Conservation (phyloP, 1,140 invertebrate genomes). For the Ips typographus region DNA sequence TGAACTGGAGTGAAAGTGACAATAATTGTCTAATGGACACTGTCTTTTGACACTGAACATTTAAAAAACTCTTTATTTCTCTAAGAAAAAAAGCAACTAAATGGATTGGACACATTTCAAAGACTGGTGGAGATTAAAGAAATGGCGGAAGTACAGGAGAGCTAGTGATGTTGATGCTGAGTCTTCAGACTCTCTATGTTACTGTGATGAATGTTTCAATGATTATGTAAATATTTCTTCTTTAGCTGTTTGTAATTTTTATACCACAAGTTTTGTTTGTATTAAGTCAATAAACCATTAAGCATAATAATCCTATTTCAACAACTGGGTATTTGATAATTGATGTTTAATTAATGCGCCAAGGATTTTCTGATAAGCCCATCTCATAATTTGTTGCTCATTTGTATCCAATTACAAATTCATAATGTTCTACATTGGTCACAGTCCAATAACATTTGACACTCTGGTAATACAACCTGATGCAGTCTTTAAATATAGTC, state of each 20-base stretch:
- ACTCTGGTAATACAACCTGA: background rate
- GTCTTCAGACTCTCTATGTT: slow-evolving; percentile 62
- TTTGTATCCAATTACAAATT: too few species aligned
- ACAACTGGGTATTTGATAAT: too few species aligned
- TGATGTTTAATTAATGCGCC: too few species aligned
- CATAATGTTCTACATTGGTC: background rate
- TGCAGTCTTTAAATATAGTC: background rate
- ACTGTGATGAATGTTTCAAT: slow-evolving; percentile 61
- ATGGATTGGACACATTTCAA: slow-evolving; percentile 78
- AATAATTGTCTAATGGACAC: too few species aligned
- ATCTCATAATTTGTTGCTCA: too few species aligned
- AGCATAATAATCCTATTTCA: too few species aligned
- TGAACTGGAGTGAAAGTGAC: background rate
- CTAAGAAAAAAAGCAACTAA: background rate
- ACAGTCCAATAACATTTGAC: background rate
- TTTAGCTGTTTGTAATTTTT: too few species aligned
- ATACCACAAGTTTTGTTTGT: too few species aligned
- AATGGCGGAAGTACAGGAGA: slow-evolving; percentile 62
- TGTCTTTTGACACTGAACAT: too few species aligned
- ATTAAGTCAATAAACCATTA: too few species aligned
- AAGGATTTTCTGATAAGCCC: too few species aligned
- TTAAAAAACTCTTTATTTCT: too few species aligned
- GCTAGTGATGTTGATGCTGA: slow-evolving; percentile 53
- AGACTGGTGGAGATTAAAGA: slow-evolving; percentile 74
- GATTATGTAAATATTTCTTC: slow-evolving; percentile 40